These are phyloP conservation scores for Gallinago solitaria DNA, from an alignment of 2,797 vertebrate species.

Conservation along the genomic window DNA sequence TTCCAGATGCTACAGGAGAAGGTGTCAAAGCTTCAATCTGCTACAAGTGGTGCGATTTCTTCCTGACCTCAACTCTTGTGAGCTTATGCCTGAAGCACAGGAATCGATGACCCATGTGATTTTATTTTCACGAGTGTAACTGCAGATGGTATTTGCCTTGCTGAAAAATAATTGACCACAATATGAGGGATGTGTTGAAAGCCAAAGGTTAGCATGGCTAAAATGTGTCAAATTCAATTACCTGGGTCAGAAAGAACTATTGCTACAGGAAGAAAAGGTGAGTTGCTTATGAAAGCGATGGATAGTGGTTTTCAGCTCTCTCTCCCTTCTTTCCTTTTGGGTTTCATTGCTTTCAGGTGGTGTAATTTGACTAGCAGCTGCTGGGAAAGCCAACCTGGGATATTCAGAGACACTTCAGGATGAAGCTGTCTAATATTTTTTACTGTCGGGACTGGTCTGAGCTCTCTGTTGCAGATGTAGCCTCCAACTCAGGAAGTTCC, in stretches of 20 bases:
- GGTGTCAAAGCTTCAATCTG: slow-evolving; percentile 16
- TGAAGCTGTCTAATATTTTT: background rate
- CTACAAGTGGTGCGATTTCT: background rate
- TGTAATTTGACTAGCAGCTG: background rate
- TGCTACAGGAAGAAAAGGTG: slow-evolving; percentile 12
- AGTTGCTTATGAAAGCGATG: background rate
- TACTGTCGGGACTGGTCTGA: background rate
- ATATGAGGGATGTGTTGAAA: slow-evolving; percentile 39
- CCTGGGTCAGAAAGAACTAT: slow-evolving; percentile 8
- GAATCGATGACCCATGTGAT: slow-evolving; percentile 8
- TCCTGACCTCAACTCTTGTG: background rate
- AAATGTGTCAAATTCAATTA: slow-evolving; percentile 52
- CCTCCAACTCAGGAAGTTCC: background rate
- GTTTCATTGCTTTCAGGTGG: slow-evolving; percentile 26
- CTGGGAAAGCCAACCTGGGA: background rate
- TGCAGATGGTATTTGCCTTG: slow-evolving; percentile 17
- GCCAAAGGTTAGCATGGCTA: slow-evolving; percentile 39
- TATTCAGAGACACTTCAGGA: background rate
- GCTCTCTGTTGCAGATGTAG: background rate
- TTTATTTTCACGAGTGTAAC: background rate
- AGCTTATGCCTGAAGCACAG: background rate
- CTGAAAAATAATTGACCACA: slow-evolving; percentile 39
- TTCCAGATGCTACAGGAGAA: slow-evolving; percentile 38
- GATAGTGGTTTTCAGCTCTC: background rate
- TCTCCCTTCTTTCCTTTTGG: background rate